phyloP scores from a whole-genome alignment of 2,113 vertebrate species.

The Amphilophus citrinellus region DNA sequence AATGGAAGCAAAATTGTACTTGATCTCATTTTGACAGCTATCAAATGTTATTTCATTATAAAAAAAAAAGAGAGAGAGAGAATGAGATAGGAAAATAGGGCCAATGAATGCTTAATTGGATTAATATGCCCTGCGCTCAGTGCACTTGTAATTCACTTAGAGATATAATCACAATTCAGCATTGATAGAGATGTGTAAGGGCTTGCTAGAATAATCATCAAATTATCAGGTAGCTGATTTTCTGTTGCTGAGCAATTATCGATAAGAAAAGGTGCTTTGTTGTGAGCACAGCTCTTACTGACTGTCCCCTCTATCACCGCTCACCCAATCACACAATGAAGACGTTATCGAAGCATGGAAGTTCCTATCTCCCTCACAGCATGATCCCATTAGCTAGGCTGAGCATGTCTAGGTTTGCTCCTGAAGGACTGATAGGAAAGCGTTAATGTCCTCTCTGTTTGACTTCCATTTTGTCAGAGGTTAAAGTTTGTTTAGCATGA shows the following conservation, averaged over 20 bases:
- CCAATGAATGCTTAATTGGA: slow-evolving; percentile 75
- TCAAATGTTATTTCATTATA: slow-evolving; percentile 24
- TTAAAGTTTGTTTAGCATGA: slow-evolving; percentile 15
- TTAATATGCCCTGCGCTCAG: slow-evolving; percentile 69
- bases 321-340: slow-evolving; percentile 55
- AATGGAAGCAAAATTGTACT: neutral
- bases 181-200: slow-evolving; percentile 69
- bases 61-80: neutral
- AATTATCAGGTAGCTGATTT: slow-evolving; percentile 78
- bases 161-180: slow-evolving; percentile 74
- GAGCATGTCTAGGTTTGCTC: slow-evolving; percentile 23
- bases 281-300: slow-evolving; percentile 56
- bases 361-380: slow-evolving; percentile 54
- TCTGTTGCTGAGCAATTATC: slow-evolving; percentile 76
- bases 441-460: slow-evolving; percentile 36
- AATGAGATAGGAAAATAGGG: slow-evolving; percentile 16
- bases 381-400: slow-evolving; percentile 59
- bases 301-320: slow-evolving; percentile 44
- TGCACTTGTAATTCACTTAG: slow-evolving; percentile 59
- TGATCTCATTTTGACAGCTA: slow-evolving; percentile 48
- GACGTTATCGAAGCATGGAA: slow-evolving; percentile 60
- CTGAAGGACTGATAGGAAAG: slow-evolving; percentile 37
- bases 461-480: slow-evolving; percentile 6
- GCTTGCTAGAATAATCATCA: slow-evolving; percentile 66
- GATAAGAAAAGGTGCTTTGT: slow-evolving; percentile 80